Evolutionary conservation across 2,888 invertebrate species (phyloP).

Genomic region (Philereme vetulata): DNA sequence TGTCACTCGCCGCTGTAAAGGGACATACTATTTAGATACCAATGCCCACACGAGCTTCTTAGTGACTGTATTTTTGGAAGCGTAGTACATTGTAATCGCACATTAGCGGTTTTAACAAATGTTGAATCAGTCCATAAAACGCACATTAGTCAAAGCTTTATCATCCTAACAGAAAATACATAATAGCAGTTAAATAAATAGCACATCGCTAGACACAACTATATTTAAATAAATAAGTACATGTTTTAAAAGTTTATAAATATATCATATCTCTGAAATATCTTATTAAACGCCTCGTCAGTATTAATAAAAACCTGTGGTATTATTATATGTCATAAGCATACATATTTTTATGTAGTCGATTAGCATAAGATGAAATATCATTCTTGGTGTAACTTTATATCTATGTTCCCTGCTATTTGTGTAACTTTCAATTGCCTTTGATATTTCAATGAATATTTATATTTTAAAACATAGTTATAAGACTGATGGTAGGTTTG

Average conservation of each 20-base stretch:
- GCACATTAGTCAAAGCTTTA: constrained; percentile 22
- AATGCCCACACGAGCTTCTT: constrained; percentile 63
- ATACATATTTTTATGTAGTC: constrained; percentile 68
- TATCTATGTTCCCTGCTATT: constrained; percentile 56
- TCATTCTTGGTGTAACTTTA: constrained; percentile 56
- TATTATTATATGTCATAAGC: constrained; percentile 65
- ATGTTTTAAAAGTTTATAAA: constrained; percentile 37
- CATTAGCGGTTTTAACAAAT: constrained; percentile 22
- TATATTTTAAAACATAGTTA: constrained; percentile 69
- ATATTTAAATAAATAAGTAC: constrained; percentile 1
- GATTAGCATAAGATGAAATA: constrained; percentile 62
- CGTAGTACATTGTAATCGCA: constrained; percentile 29
- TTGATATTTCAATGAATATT: not conserved
- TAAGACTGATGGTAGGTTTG: constrained; percentile 78
- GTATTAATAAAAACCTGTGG: constrained; percentile 78
- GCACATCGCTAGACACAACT: constrained; percentile 26
- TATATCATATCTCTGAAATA: constrained; percentile 78
- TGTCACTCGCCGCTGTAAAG: constrained; percentile 48
- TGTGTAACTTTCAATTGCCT: constrained; percentile 48
- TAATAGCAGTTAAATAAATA: constrained; percentile 2
- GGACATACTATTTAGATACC: constrained; percentile 45
- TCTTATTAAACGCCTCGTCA: constrained; percentile 63
- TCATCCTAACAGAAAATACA: not conserved
- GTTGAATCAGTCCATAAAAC: constrained; percentile 13
- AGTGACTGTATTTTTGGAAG: constrained; percentile 48